Base-by-base conservation (phyloP, 2,797 vertebrate genomes). In the Myotis findleyi region DNA sequence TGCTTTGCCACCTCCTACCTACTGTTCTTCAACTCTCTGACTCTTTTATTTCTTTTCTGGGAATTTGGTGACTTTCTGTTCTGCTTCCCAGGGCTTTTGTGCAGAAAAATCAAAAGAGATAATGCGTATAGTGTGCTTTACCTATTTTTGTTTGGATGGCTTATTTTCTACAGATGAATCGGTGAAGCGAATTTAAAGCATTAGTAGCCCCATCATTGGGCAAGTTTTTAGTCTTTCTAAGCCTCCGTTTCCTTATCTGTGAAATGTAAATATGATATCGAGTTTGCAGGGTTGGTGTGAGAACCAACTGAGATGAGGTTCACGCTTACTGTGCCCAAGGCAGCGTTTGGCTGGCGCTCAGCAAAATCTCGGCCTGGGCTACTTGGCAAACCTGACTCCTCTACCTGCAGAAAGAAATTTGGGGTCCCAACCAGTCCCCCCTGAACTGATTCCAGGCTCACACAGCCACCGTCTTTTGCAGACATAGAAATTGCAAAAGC, bases 41-140 rank as follows among this genome's bases (percentile, higher is more conserved):
- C 68, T 93, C 64, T 83, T 86, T 38, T 9, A n/a, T 14, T 38
- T 92, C 27, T 83, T 77, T 75, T 30, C 55, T 64, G 68, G 13
- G 47, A 76, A 89, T 33, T n/a, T 14, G 33, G 17, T 53, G 33
- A 66, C 23, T 76, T 88, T 68, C 88, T 91, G 1, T 81, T 94
- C 21, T 21, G 33, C 84, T 72, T 93, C 57, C 59, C 68, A 79
- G 62, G 62, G 38, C 27, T 77, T 44, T 71, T 77, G 13, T 83
- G 47, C 93, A 87, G 77, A 91, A 73, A 49, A 81, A 80, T 76
- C 57, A 44, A 72, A 86, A 80, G 66, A 85, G 27, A 82, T 14
- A 55, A 84, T 36, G 41, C n/a, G 47, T 51, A 23, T 13, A 44
- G 79, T 87, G 64, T 68, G 41, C 3, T 75, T 75, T 95, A 62